Evolutionary conservation across 1,140 invertebrate genomes (phyloP).

Genomic region (Diorhabda elongata): DNA sequence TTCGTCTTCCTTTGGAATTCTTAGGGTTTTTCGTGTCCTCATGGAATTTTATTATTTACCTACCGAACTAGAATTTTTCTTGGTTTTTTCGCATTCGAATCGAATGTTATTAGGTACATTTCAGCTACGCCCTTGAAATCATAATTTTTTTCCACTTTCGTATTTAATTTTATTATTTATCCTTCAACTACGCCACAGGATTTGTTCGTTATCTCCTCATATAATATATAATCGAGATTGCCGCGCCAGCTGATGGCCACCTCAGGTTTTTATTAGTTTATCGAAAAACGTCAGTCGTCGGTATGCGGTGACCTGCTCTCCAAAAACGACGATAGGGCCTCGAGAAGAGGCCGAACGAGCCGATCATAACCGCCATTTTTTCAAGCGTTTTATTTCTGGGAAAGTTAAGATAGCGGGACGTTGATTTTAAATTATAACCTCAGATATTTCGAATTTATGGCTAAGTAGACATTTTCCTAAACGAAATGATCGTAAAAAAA

Average conservation of each 20-base stretch:
- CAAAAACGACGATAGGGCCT: conserved; percentile 8
- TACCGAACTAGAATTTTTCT: too few relatives aligned
- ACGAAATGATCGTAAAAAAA: neutral
- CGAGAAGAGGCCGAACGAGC: neutral
- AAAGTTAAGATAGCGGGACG: neutral
- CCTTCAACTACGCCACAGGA: too few relatives aligned
- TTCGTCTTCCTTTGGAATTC: too few relatives aligned
- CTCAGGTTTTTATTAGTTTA: conserved; percentile 21
- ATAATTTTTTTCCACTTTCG: too few relatives aligned
- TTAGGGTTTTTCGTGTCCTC: too few relatives aligned
- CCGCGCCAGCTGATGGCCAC: conserved; percentile 18
- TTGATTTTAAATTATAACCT: neutral
- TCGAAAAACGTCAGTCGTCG: conserved; percentile 9
- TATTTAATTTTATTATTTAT: too few relatives aligned
- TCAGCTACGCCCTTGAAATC: too few relatives aligned
- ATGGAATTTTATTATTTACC: too few relatives aligned
- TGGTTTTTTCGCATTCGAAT: too few relatives aligned
- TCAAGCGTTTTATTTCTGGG: conserved; percentile 3
- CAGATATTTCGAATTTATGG: neutral
- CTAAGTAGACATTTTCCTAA: neutral
- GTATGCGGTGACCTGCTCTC: conserved; percentile 17
- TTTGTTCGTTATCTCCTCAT: conserved; percentile 8
- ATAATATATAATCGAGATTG: conserved; percentile 19
- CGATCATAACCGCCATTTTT: conserved; percentile 11
- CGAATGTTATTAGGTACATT: too few relatives aligned